Percentiles rank a stretch among this genome's conserved stretches.
phyloP scores from a whole-genome alignment of 37 sponge, comb jelly and placozoan genomes.

The Diacarnus erythraeanus region DNA sequence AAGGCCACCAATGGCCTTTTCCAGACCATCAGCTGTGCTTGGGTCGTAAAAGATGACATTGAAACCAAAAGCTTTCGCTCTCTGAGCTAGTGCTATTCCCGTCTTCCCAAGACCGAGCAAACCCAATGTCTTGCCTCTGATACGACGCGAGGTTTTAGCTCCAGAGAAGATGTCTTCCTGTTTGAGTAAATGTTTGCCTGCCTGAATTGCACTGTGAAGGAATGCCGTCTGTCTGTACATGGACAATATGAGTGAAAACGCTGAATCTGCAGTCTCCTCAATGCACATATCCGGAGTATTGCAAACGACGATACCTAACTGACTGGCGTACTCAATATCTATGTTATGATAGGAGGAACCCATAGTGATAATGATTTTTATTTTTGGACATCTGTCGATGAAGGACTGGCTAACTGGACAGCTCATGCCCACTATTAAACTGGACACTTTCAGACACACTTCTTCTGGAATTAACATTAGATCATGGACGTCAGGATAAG shows the following conservation, averaged over 20 bases:
- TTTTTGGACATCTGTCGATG: slow-evolving; percentile 41
- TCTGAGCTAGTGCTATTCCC: slow-evolving; percentile 62
- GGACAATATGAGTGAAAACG: slow-evolving; percentile 62
- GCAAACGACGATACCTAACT: slow-evolving; percentile 55
- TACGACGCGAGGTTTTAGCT: slow-evolving; percentile 48
- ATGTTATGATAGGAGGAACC: slow-evolving; percentile 70
- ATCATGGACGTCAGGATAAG: slow-evolving; percentile 16
- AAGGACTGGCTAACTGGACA: slow-evolving; percentile 16
- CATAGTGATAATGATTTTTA: slow-evolving; percentile 42
- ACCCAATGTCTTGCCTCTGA: slow-evolving; percentile 78
- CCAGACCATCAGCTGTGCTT: slow-evolving; percentile 14
- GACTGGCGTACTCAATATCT: slow-evolving; percentile 49
- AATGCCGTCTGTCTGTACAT: slow-evolving; percentile 63
- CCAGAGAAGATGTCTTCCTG: slow-evolving; percentile 18
- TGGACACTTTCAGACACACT: slow-evolving; percentile 23
- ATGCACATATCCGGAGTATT: slow-evolving; percentile 80
- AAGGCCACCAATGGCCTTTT: slow-evolving; percentile 58
- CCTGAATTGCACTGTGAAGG: slow-evolving; percentile 25
- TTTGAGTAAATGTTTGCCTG: slow-evolving; percentile 7
- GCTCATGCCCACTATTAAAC: slow-evolving; percentile 23
- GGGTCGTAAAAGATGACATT: slow-evolving; percentile 57
- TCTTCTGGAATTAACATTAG: slow-evolving; percentile 18
- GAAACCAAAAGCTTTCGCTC: slow-evolving; percentile 82
- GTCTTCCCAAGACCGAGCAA: slow-evolving; percentile 81
- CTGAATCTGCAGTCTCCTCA: slow-evolving; percentile 83